A percentile compares a stretch with the other conserved stretches of the same genome.
These are phyloP conservation scores for Gastracanthus pulcherrimus DNA, from an alignment of 2,888 invertebrate species.

Conservation along the genomic window DNA sequence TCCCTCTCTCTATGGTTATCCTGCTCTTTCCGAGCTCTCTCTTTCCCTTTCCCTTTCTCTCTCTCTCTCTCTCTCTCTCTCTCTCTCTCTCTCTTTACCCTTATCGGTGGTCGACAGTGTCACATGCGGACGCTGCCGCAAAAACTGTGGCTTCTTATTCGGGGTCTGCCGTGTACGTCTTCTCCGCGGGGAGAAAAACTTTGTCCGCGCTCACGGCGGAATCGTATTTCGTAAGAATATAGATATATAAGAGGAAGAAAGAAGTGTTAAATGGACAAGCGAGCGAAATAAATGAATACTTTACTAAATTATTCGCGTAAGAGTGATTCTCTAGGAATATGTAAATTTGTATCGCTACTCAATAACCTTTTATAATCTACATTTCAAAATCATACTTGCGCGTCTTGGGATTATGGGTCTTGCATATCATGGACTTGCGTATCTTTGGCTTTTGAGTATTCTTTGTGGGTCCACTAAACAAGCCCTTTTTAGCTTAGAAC, in stretches of 20 bases:
- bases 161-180: background rate
- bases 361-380: no score
- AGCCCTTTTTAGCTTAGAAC: no score
- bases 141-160: conserved; percentile 17
- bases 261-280: conserved; percentile 1
- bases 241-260: background rate
- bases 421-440: no score
- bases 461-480: no score
- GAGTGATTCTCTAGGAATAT: no score
- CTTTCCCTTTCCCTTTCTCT: conserved; percentile 59
- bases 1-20: background rate
- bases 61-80: background rate
- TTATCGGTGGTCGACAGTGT: conserved; percentile 62
- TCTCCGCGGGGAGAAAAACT: background rate
- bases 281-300: no score
- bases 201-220: background rate
- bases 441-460: no score
- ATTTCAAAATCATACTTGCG: no score
- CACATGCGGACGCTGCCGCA: conserved; percentile 1
- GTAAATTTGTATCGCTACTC: no score
- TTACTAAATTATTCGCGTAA: no score
- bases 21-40: background rate
- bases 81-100: conserved; percentile 29
- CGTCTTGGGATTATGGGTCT: no score
- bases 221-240: no score